These are phyloP conservation scores for Clarias gariepinus DNA, from an alignment of 2,113 vertebrate genomes.

Conservation along the genomic window DNA sequence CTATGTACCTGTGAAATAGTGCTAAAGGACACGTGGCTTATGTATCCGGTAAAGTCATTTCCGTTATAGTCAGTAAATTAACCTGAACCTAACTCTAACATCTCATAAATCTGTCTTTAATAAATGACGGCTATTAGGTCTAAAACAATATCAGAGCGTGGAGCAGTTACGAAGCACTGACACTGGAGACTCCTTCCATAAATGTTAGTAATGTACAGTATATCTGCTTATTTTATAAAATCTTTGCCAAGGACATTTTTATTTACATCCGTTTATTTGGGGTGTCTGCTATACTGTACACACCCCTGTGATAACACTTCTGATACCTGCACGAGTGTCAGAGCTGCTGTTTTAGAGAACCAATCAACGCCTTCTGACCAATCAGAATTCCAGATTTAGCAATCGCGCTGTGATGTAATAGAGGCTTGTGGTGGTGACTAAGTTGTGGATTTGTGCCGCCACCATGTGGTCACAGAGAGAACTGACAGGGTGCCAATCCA, in stretches of 20 bases:
- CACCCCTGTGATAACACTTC: background rate
- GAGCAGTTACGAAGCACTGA: background rate
- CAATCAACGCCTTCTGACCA: background rate
- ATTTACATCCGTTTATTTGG: background rate
- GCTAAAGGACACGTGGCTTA: background rate
- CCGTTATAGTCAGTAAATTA: too few species aligned
- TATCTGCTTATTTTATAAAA: too few species aligned
- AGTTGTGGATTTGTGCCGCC: background rate
- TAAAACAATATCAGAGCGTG: background rate
- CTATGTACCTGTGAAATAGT: background rate
- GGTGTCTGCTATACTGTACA: background rate
- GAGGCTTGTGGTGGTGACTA: background rate
- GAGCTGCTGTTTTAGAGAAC: background rate
- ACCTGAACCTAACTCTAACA: background rate
- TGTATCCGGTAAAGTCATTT: background rate
- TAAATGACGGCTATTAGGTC: background rate
- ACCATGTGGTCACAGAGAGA: background rate
- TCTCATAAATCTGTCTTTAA: background rate
- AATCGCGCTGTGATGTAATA: background rate
- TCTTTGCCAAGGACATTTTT: background rate
- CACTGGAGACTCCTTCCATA: background rate
- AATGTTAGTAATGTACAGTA: background rate
- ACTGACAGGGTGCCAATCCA: too few species aligned
- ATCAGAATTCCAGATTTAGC: background rate
- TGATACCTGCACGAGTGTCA: background rate